Conservation (phyloP, 1,140 invertebrate species). For the Lasioglossum baleicum region DNA sequence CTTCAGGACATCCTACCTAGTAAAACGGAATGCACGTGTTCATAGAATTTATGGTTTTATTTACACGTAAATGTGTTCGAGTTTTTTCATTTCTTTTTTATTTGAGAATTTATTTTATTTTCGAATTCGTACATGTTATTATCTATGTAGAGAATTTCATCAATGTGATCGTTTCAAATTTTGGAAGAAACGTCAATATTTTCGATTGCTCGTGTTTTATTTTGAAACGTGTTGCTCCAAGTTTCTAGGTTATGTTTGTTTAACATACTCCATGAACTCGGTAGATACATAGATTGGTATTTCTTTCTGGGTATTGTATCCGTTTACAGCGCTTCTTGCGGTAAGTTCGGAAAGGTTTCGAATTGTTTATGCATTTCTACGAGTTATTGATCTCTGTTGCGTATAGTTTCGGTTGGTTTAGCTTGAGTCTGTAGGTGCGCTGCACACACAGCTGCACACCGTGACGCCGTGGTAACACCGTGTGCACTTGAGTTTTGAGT, state of each 20-base stretch:
- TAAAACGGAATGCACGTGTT: neutral
- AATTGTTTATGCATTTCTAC: no score
- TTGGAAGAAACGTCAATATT: neutral
- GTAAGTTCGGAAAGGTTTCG: neutral
- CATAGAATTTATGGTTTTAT: neutral
- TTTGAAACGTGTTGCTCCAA: neutral
- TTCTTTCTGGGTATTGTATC: neutral
- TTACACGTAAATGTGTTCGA: neutral
- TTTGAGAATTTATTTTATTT: neutral
- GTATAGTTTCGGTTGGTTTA: no score
- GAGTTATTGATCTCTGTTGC: no score
- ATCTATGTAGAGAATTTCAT: neutral
- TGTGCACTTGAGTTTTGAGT: no score
- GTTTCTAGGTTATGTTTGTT: constrained; percentile 3
- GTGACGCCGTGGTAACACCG: no score
- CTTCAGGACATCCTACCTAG: constrained; percentile 30
- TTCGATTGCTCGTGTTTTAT: neutral
- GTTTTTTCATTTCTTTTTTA: neutral
- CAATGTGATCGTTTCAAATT: neutral
- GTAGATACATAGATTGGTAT: neutral
- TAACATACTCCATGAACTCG: neutral
- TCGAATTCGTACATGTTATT: neutral
- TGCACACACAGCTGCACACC: no score
- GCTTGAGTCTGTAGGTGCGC: no score
- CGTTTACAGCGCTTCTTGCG: neutral